Base-by-base conservation (phyloP, 2,888 invertebrate species). In the Drosophila testacea region DNA sequence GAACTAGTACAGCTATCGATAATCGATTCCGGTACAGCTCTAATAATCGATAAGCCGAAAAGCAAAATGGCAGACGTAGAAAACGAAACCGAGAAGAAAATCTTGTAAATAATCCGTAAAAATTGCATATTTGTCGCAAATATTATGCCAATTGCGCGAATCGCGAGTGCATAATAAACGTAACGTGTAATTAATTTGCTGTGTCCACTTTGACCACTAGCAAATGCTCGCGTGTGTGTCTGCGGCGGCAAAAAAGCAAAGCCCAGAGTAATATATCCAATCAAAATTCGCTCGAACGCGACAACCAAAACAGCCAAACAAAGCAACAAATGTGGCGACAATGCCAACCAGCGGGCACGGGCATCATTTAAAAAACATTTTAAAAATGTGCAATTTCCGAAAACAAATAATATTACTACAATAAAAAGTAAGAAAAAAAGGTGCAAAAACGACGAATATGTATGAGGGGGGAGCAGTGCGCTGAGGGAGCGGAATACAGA, bases 231-330 rank as follows among this genome's bases (percentile, higher is more conserved):
- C 81, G 84, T 79, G 88, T 83, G 80, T 86, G 79, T 83, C 89
- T 83, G 84, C 90, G 90, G 91, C 90, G 90, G 90, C 90, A 91
- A 91, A 22, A 22, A 86, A 79, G 76, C 62, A 85, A 85, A 90
- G 89, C 84, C 88, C 90, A 91, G 79, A 79, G 85, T 73, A 83
- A 85, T 80, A 90, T 79, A 87, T 77, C 52, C 72, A 69, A 83
- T 81, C 84, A 75, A 88, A 88, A 86, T 82, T 79, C 69, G 77
- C 79, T 74, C 55, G 79, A 73, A 79, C 77, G 77, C 79, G 82
- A 82, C 77, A 76, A 71, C 47, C 73, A 84, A 82, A 82, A 81
- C 67, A 69, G 77, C 66, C 65, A 80, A 72, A 80, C 66, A 82
- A 82, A 69, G 69, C 65, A 79, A 61, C 70, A 76, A 76, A 63